Base-by-base conservation (phyloP, 2,888 invertebrate genomes). In the Tridacna crocea region DNA sequence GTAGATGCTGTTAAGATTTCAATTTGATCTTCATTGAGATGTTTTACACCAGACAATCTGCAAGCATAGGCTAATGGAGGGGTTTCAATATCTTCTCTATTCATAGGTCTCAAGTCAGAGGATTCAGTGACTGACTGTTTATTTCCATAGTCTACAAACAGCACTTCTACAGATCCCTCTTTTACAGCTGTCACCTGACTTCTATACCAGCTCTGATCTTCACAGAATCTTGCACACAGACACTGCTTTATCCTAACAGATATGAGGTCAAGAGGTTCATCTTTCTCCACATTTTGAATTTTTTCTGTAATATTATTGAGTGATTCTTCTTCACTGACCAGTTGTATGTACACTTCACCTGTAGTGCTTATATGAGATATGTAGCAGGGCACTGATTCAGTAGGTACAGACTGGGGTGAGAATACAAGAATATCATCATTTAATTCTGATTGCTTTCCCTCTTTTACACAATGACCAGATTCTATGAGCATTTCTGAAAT, bases 151-250 rank as follows among this genome's bases (percentile, higher is more conserved):
- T 92, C 92, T 17, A 92, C 90, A 88, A 92, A 92, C 51, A 88
- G 74, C 0, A 90, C 89, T n/a, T 84, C 85, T n/a, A 87, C 80
- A 12, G 81, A 80, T 4, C 55, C 88, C 1, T 93, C 94, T 26
- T 94, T 92, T 3, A 95, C 92, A 65, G 96, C 95, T 11, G 90
- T 89, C 26, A 97, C 95, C 8, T 95, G 89, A 6, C 95, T 96
- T 82, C 97, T 95, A 92, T 97, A 97, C 97, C 96, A 97, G 26
- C 94, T 91, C 0, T 95, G 95, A 91, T 97, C 97, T 78, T 95
- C 95, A 0, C 95, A 94, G 89, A 95, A 96, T 51, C 95, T 93
- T 48, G 96, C 96, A 84, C 88, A 85, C n/a, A 89, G 79, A 36
- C 77, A 72, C 76, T 87, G 51, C 75, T 85, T 75, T 88, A 51